Base-by-base conservation (phyloP, 2,888 invertebrate species). In the Diloba caeruleocephala region DNA sequence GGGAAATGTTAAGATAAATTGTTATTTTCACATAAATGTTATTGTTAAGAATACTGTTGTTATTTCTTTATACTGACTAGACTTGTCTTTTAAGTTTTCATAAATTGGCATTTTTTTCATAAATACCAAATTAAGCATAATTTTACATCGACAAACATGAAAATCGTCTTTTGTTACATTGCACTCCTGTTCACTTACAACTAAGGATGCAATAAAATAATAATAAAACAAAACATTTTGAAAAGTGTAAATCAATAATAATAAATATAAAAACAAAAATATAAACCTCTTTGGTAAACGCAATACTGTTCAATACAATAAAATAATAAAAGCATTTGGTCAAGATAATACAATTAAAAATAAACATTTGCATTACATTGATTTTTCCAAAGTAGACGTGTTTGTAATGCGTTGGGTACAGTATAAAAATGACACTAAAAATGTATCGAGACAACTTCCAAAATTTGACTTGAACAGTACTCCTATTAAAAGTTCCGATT, bases 61-160 rank as follows among this genome's bases (percentile, higher is more conserved):
- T 71, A 69, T 56, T 74, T 59, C 29, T 55, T 38, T 71, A 71
- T 74, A 76, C 67, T 84, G 86, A 86, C 85, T 86, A 86, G 85
- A 82, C 71, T 65, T 79, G 75, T 82, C 74, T 84, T 82, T 79
- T 77, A 64, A 31, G 46, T 63, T 75, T 71, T 69, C 59, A 68
- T 4, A 37, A 60, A 49, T 78, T 71, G 78, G 71, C 77, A 66
- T 52, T 62, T 54, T n/a, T 54, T 54, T 39, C 37, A 62, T 57
- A 61, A 62, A 63, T 44, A 61, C 38, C 48, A 71, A 57, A 46
- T 55, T 44, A 67, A 65, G 36, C 38, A 55, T 52, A 59, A 59
- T 64, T 66, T 58, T 65, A 64, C 55, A 58, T 45, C 36, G 51
- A 64, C 46, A 48, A 54, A 43, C 39, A 58, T 37, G 31, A 38